Evolutionary conservation across 2,113 vertebrate genomes (phyloP).

Genomic region (Chaetura pelagica): DNA sequence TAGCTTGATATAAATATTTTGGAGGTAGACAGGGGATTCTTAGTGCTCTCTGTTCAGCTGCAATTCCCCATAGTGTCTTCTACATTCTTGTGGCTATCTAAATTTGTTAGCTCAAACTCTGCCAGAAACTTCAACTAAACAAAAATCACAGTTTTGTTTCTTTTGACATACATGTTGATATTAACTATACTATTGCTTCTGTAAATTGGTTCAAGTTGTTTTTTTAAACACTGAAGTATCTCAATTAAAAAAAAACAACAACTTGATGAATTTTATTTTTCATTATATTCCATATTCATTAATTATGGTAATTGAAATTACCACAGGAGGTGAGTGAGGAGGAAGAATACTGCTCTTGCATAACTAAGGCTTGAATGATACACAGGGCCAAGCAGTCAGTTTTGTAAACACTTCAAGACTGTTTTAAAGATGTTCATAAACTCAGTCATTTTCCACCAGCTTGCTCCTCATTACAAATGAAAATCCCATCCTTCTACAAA

Average conservation of each 20-base stretch:
- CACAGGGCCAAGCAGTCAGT: not conserved
- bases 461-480: not conserved
- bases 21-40: not conserved
- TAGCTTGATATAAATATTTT: conserved; percentile 18
- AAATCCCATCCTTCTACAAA: not conserved
- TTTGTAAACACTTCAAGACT: not conserved
- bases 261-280: not conserved
- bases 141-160: not conserved
- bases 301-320: not conserved
- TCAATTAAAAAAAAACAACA: not conserved
- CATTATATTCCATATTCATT: not conserved
- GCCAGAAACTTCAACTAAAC: not conserved
- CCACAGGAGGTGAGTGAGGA: not conserved
- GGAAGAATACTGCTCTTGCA: not conserved
- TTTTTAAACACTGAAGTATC: not conserved
- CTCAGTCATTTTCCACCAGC: not conserved
- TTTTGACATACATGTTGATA: not conserved
- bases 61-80: conserved; percentile 20
- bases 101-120: conserved; percentile 8
- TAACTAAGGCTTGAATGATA: conserved; percentile 12
- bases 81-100: conserved; percentile 9
- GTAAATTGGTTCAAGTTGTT: not conserved
- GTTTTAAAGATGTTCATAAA: not conserved
- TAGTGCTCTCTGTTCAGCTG: not conserved
- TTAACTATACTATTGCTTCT: not conserved